Evolutionary conservation across 1,140 invertebrate species (phyloP).

Genomic region (Caerostris extrusa): DNA sequence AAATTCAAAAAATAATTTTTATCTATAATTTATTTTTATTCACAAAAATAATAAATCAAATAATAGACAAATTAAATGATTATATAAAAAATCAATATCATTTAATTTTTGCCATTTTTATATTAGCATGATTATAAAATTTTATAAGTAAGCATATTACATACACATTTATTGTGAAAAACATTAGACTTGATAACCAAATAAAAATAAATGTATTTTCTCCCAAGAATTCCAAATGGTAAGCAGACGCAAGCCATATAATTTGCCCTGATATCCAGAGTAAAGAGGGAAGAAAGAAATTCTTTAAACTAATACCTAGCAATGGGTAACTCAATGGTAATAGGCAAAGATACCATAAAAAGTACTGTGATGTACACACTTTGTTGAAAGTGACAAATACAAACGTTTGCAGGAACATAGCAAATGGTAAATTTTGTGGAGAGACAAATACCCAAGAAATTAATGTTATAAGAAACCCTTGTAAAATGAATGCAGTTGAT

Average conservation of each 20-base stretch:
- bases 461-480: constrained; percentile 83
- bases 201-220: constrained; percentile 88
- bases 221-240: constrained; percentile 94
- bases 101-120: not conserved
- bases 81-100: not conserved
- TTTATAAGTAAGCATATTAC: constrained; percentile 43
- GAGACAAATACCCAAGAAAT: constrained; percentile 81
- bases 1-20: too few relatives aligned
- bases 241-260: constrained; percentile 94
- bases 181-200: constrained; percentile 82
- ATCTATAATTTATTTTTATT: too few relatives aligned
- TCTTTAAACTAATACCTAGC: constrained; percentile 79
- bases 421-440: constrained; percentile 86
- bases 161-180: constrained; percentile 82
- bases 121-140: not conserved
- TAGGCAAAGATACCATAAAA: constrained; percentile 95
- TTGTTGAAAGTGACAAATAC: constrained; percentile 97
- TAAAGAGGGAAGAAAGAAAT: constrained; percentile 80
- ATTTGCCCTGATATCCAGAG: constrained; percentile 91
- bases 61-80: not conserved
- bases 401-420: constrained; percentile 91
- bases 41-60: too few relatives aligned
- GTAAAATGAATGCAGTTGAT: constrained; percentile 82
- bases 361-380: constrained; percentile 98
- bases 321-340: constrained; percentile 81